Conservation (phyloP, 2,888 invertebrate genomes). For the Drosophila paramelanica region DNA sequence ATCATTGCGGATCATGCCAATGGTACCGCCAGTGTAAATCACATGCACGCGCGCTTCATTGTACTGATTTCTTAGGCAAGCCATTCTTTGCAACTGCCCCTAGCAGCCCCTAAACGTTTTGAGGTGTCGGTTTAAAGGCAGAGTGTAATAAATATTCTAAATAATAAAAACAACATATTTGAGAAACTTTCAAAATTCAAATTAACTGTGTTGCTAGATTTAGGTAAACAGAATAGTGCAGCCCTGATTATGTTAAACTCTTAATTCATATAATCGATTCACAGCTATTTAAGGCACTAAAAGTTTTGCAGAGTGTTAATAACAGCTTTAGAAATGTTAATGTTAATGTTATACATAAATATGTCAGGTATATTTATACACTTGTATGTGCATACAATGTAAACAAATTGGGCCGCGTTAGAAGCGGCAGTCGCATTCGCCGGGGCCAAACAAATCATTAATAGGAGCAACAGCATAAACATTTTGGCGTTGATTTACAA, state of each 20-base stretch:
- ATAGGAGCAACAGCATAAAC: constrained; percentile 13
- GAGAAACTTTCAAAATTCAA: background rate
- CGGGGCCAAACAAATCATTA: constrained; percentile 41
- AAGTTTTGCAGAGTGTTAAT: background rate
- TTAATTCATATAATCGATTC: too few species aligned
- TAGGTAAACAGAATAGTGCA: background rate
- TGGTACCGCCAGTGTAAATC: constrained; percentile 97
- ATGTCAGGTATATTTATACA: constrained; percentile 2
- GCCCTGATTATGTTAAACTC: background rate
- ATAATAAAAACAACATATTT: background rate
- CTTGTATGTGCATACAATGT: constrained; percentile 18
- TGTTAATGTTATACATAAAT: constrained; percentile 3
- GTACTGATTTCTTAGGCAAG: background rate
- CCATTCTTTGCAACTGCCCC: constrained; percentile 19
- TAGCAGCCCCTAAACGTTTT: background rate
- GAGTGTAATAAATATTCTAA: background rate
- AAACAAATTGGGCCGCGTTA: constrained; percentile 38
- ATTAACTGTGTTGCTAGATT: constrained; percentile 1
- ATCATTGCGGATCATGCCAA: constrained; percentile 94
- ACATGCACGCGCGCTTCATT: constrained; percentile 90
- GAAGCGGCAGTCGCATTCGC: constrained; percentile 1
- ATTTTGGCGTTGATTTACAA: constrained; percentile 11
- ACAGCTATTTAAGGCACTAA: too few species aligned
- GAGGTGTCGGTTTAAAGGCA: constrained; percentile 4
- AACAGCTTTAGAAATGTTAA: background rate